Conservation (phyloP, 2,888 invertebrate genomes). For the Lasioglossum oenotherae region DNA sequence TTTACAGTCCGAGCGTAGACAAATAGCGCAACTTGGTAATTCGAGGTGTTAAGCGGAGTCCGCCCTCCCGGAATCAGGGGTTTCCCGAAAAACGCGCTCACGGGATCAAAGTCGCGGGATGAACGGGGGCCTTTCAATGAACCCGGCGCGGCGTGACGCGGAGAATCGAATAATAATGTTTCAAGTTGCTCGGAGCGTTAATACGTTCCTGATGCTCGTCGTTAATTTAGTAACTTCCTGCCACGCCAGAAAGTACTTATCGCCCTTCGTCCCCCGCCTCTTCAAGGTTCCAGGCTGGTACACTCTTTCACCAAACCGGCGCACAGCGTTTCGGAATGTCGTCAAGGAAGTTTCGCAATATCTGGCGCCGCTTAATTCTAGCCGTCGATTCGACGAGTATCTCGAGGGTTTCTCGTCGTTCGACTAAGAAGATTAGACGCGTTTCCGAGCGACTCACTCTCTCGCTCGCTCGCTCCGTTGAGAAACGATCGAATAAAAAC, state of each 20-base stretch:
- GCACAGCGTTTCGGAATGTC: constrained; percentile 33
- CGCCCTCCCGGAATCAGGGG: neutral
- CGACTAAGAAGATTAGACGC: constrained; percentile 44
- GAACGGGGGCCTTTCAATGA: neutral
- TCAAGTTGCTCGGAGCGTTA: neutral
- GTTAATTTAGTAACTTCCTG: constrained; percentile 41
- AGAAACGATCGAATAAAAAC: constrained; percentile 2
- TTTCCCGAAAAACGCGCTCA: neutral
- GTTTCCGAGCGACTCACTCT: neutral
- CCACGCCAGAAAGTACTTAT: constrained; percentile 27
- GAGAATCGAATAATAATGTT: constrained; percentile 14
- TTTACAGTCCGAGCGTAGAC: neutral
- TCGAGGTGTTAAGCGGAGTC: neutral
- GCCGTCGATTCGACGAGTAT: constrained; percentile 38
- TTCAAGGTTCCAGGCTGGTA: neutral
- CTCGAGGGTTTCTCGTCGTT: constrained; percentile 10
- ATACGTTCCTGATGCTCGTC: constrained; percentile 23
- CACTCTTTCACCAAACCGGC: constrained; percentile 36
- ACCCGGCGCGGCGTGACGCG: neutral
- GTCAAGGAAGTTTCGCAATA: constrained; percentile 53
- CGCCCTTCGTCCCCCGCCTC: neutral
- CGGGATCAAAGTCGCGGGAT: neutral
- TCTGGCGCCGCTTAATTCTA: constrained; percentile 52
- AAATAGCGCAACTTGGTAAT: neutral
- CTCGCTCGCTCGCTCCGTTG: neutral